Evolutionary conservation across 2,888 invertebrate genomes (phyloP), one percentile per base, ranked within the genome.

Genomic region (Ophion costatus): DNA sequence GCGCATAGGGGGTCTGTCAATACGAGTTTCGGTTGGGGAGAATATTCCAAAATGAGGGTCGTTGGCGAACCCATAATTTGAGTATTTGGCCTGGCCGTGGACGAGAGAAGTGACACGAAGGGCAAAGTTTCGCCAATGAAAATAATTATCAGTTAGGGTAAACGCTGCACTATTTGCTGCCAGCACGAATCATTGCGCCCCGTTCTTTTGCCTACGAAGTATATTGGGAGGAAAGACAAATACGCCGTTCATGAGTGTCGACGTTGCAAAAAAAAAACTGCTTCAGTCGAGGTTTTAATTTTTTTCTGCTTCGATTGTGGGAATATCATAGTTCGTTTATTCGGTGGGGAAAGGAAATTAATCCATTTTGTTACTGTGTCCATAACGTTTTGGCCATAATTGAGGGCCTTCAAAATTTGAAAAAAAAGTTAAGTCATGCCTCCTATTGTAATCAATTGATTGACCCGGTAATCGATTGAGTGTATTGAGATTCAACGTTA

Each of bases 131-230:
- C 22, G n/a, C 1, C 29, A 56, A 70, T 56, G 51, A 59, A 20
- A 59, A 59, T 59, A 38, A 59, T 73, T 73, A 4, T 14, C 38
- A 20, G 73, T 20, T 73, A 70, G 70, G 57, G 33, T 59, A 73
- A 73, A n/a, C 38, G 38, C n/a, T 75, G 45, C 24, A 10, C 42
- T 63, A 22, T 20, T 42, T 51, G 51, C 51, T 51, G 17, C 5
- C n/a, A 14, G 17, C 24, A 11, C 11, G 7, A 42, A 56, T 74
- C 59, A 14, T 56, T 22, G 14, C 24, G 4, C 38, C 38, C 33
- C 5, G 33, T 73, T 22, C n/a, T 10, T 33, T 17, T 3, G 14
- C 14, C 0, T n/a, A 22, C 7, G 29, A 38, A 38, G 38, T 38
- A 38, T 38, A 9, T 38, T 71, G 29, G 29, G 17, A 57, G 57